phyloP scores from a whole-genome alignment of 1,140 invertebrate species.

The Drosophila burlai region DNA sequence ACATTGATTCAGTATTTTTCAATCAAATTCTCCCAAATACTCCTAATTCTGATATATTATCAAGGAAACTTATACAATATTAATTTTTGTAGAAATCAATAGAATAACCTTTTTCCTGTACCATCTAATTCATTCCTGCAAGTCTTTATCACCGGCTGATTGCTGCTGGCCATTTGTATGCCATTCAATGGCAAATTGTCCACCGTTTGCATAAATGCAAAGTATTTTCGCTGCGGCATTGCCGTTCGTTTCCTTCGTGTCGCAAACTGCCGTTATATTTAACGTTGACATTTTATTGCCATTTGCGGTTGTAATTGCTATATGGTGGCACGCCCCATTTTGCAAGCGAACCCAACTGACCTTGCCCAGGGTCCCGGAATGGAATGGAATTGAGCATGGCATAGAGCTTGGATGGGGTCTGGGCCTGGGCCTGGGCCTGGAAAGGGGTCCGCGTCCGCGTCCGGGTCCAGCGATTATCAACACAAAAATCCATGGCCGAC shows the following conservation, averaged over 20 bases:
- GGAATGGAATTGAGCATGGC: not conserved
- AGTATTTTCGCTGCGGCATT: slow-evolving; percentile 12
- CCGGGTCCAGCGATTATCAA: slow-evolving; percentile 19
- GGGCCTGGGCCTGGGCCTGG: not conserved
- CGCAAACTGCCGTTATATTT: slow-evolving; percentile 61
- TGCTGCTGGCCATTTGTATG: slow-evolving; percentile 8
- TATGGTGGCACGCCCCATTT: slow-evolving; percentile 46
- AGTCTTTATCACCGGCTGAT: slow-evolving; percentile 7
- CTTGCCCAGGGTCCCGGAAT: not conserved
- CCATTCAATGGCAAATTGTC: slow-evolving; percentile 16
- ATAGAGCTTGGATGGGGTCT: not conserved
- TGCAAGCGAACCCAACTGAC: slow-evolving; percentile 18
- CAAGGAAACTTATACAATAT: too few relatives aligned
- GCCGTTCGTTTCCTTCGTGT: slow-evolving; percentile 18
- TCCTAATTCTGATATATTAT: too few relatives aligned
- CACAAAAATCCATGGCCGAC: slow-evolving; percentile 12
- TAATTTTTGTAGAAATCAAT: not conserved
- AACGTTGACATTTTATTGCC: slow-evolving; percentile 76
- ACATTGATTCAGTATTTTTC: too few relatives aligned
- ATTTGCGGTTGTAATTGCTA: slow-evolving; percentile 80
- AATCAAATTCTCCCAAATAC: too few relatives aligned
- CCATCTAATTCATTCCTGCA: not conserved
- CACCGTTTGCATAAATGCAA: slow-evolving; percentile 25
- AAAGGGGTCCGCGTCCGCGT: not conserved
- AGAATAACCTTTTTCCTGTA: not conserved